Percentiles rank a stretch among this genome's conserved stretches.
Conservation (phyloP, 2,888 invertebrate genomes). For the Agriotes lineatus region DNA sequence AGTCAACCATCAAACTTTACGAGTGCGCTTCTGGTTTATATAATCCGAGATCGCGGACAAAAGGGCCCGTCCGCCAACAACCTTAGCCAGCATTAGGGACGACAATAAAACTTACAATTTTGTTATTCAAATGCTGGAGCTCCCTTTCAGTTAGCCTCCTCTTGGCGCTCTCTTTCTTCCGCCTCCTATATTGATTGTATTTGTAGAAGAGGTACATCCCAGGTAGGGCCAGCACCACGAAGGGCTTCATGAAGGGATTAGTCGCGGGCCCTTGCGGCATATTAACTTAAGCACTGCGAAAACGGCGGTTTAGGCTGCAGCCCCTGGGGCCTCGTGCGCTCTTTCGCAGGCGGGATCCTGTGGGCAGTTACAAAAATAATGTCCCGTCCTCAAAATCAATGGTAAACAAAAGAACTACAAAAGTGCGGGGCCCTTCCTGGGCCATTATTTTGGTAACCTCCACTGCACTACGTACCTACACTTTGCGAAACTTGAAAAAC, state of each 20-base stretch:
- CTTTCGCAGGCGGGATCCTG: neutral
- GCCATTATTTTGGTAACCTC: slow-evolving; percentile 3
- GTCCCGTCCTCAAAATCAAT: too few species aligned
- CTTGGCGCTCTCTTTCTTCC: slow-evolving; percentile 85
- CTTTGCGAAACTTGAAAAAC: slow-evolving; percentile 27
- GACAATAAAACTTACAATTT: slow-evolving; percentile 84
- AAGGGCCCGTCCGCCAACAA: neutral
- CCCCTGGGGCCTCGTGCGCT: slow-evolving; percentile 4
- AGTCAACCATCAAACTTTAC: neutral
- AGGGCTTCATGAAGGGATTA: slow-evolving; percentile 81
- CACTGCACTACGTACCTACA: slow-evolving; percentile 9
- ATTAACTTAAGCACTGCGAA: slow-evolving; percentile 54
- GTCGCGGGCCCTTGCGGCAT: slow-evolving; percentile 71
- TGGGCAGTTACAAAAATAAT: slow-evolving; percentile 9
- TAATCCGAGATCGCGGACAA: too few species aligned
- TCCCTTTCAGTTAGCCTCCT: slow-evolving; percentile 87
- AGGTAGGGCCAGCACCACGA: slow-evolving; percentile 89
- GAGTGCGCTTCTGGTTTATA: too few species aligned
- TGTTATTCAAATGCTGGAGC: slow-evolving; percentile 92
- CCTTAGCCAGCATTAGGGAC: neutral
- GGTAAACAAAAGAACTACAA: too few species aligned
- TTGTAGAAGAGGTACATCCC: slow-evolving; percentile 97
- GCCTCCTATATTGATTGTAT: slow-evolving; percentile 93
- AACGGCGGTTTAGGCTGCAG: slow-evolving; percentile 18
- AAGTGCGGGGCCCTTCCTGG: too few species aligned